These are phyloP conservation scores for Drosophila dunni DNA, from an alignment of 1,140 invertebrate species.

Conservation along the genomic window DNA sequence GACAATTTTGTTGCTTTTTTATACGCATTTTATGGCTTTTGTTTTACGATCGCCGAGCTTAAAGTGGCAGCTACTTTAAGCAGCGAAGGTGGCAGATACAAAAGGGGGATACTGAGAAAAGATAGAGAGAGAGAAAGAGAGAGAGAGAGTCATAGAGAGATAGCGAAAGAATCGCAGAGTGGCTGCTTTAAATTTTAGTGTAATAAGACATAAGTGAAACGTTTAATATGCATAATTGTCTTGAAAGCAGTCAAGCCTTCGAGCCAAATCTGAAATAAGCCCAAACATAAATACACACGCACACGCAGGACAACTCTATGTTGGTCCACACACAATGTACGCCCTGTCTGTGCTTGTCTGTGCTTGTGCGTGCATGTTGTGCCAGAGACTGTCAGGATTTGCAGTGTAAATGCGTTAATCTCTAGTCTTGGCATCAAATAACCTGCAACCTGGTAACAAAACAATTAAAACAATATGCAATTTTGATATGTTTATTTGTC, in stretches of 20 bases:
- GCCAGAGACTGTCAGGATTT: slow-evolving; percentile 55
- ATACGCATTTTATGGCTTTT: slow-evolving; percentile 49
- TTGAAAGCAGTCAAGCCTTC: slow-evolving; percentile 33
- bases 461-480: slow-evolving; percentile 84
- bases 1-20: slow-evolving; percentile 40
- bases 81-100: not conserved
- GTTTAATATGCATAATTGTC: slow-evolving; percentile 78
- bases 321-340: slow-evolving; percentile 71
- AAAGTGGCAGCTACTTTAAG: slow-evolving; percentile 45
- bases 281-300: slow-evolving; percentile 15
- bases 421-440: slow-evolving; percentile 73
- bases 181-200: not conserved
- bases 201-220: slow-evolving; percentile 38
- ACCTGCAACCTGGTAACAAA: slow-evolving; percentile 79
- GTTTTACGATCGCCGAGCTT: slow-evolving; percentile 45
- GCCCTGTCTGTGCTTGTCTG: slow-evolving; percentile 29
- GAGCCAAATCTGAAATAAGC: slow-evolving; percentile 36
- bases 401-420: slow-evolving; percentile 83
- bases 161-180: too few species aligned
- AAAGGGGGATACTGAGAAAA: not conserved
- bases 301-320: slow-evolving; percentile 62
- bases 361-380: slow-evolving; percentile 11
- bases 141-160: not conserved
- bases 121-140: not conserved
- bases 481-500: slow-evolving; percentile 81